Conservation (phyloP, 2,113 vertebrate species). For the Ictalurus punctatus region DNA sequence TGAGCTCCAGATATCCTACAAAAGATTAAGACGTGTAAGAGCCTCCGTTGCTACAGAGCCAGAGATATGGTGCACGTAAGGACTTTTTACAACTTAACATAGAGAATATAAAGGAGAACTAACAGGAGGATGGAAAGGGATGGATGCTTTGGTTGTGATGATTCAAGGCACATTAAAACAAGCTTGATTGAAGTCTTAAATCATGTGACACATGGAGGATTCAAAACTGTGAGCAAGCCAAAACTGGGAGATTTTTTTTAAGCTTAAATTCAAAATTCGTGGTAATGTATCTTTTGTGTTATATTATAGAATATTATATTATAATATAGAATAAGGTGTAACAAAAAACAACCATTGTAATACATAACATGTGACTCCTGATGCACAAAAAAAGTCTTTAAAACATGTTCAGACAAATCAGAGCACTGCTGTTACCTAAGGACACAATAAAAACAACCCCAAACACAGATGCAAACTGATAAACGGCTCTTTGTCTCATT, state of each 20-base stretch:
- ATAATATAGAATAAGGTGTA: neutral
- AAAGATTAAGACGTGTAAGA: neutral
- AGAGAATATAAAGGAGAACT: neutral
- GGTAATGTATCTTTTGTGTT: neutral
- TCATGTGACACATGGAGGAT: neutral
- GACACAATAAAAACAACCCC: slow-evolving; percentile 27
- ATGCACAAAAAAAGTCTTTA: neutral
- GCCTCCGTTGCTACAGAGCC: neutral
- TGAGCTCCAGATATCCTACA: slow-evolving; percentile 32
- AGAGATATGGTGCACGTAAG: neutral
- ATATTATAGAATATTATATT: neutral
- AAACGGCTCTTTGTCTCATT: slow-evolving; percentile 41
- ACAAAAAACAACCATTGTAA: neutral
- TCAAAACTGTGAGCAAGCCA: neutral
- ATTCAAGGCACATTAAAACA: neutral
- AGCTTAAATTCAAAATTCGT: neutral
- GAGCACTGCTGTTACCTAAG: neutral
- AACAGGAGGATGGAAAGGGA: neutral
- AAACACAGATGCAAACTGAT: slow-evolving; percentile 25
- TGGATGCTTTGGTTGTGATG: neutral
- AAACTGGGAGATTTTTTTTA: neutral
- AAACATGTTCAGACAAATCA: slow-evolving; percentile 39
- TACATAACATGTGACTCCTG: neutral
- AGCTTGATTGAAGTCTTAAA: neutral
- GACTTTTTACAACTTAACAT: neutral